Evolutionary conservation across 1,140 invertebrate species (phyloP).

Genomic region (Hylaeus anthracinus): DNA sequence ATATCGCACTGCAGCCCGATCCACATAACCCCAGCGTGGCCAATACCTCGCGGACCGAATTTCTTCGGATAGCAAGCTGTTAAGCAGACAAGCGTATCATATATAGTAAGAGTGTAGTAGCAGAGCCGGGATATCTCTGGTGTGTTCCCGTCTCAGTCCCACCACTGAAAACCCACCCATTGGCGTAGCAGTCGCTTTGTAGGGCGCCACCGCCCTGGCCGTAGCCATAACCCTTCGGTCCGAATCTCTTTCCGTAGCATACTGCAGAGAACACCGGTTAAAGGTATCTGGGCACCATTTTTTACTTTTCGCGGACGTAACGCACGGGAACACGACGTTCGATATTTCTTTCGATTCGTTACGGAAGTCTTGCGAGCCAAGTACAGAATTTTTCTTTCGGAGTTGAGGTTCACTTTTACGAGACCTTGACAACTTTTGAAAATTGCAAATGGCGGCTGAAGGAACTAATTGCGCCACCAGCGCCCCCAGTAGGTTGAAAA

Average conservation of each 20-base stretch:
- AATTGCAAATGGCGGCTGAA: too few species aligned
- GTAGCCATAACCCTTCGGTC: slow-evolving; percentile 96
- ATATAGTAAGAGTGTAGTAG: slow-evolving; percentile 75
- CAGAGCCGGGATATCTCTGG: slow-evolving; percentile 70
- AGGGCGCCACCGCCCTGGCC: slow-evolving; percentile 94
- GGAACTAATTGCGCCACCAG: too few species aligned
- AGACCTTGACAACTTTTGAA: too few species aligned
- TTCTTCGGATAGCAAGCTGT: slow-evolving; percentile 87
- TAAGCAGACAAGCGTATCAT: slow-evolving; percentile 80
- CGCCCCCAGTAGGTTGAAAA: too few species aligned
- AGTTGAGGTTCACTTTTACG: too few species aligned
- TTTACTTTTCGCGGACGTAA: background rate
- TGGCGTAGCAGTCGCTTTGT: slow-evolving; percentile 90
- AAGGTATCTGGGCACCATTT: slow-evolving; percentile 59
- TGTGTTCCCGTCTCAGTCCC: slow-evolving; percentile 67
- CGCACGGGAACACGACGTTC: background rate
- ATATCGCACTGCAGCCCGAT: slow-evolving; percentile 83
- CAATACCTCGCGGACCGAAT: slow-evolving; percentile 92
- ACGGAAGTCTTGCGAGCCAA: too few species aligned
- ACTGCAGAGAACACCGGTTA: slow-evolving; percentile 84
- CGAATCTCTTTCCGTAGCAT: slow-evolving; percentile 96
- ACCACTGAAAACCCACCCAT: slow-evolving; percentile 84
- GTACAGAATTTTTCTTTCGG: too few species aligned
- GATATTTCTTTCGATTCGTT: too few species aligned
- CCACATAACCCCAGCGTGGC: slow-evolving; percentile 87